Conservation (phyloP, 2,797 vertebrate genomes). For the Emys orbicularis region DNA sequence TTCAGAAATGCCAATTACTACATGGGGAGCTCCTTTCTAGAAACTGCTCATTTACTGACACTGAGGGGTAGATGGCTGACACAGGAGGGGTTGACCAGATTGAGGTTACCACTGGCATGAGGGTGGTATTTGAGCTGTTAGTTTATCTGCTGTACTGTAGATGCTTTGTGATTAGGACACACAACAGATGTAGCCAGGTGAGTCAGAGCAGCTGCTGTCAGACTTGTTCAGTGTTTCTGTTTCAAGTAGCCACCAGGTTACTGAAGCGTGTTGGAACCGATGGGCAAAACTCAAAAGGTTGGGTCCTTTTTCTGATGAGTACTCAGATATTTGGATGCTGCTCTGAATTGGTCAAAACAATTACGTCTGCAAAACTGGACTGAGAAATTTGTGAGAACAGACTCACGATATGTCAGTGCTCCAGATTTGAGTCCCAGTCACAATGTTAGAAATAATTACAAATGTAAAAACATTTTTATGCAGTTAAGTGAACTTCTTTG, state of each 20-base stretch:
- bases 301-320: neutral
- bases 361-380: neutral
- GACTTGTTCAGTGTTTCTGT: neutral
- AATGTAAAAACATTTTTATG: neutral
- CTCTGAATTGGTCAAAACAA: neutral
- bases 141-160: neutral
- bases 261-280: neutral
- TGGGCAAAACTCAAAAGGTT: neutral
- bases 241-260: neutral
- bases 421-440: neutral
- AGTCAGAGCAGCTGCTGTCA: neutral
- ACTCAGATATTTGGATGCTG: neutral
- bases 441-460: neutral
- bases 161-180: neutral
- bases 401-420: neutral
- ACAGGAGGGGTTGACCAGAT: neutral
- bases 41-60: neutral
- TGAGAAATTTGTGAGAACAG: neutral
- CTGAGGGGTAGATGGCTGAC: neutral
- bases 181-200: neutral
- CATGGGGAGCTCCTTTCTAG: neutral
- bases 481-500: neutral
- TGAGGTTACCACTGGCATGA: neutral
- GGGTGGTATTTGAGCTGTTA: neutral
- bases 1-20: neutral